Conservation (phyloP, 2,888 invertebrate species). For the Eurois occulta region DNA sequence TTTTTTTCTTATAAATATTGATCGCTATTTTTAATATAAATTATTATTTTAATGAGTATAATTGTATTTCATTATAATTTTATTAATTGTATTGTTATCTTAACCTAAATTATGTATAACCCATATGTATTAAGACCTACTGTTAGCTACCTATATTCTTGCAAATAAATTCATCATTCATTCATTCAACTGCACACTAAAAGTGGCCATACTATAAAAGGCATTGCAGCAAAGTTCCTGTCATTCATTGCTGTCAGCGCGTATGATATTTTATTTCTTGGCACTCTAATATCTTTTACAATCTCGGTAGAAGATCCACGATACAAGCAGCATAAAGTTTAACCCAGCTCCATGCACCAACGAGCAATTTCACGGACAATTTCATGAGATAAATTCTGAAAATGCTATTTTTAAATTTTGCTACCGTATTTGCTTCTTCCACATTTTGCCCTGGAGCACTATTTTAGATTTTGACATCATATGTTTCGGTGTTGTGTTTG, state of each 20-base stretch:
- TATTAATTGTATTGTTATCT: too few relatives aligned
- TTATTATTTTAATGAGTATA: too few relatives aligned
- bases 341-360: constrained; percentile 68
- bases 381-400: constrained; percentile 73
- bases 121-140: too few relatives aligned
- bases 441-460: constrained; percentile 38
- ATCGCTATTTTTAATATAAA: too few relatives aligned
- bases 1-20: too few relatives aligned
- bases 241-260: constrained; percentile 41
- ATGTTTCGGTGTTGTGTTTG: constrained; percentile 36
- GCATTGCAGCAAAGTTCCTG: constrained; percentile 6
- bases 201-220: not conserved
- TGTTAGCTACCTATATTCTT: too few relatives aligned
- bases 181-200: too few relatives aligned
- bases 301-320: constrained; percentile 62
- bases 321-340: constrained; percentile 69
- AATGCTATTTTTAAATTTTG: constrained; percentile 72
- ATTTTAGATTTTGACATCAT: constrained; percentile 56
- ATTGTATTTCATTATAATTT: too few relatives aligned
- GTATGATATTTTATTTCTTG: constrained; percentile 52
- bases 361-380: constrained; percentile 75
- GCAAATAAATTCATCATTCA: too few relatives aligned
- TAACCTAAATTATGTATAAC: too few relatives aligned
- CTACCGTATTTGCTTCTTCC: constrained; percentile 61
- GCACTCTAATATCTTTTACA: constrained; percentile 63